Base-by-base conservation (phyloP, 2,797 vertebrate genomes). In the Acanthurus lineatus region DNA sequence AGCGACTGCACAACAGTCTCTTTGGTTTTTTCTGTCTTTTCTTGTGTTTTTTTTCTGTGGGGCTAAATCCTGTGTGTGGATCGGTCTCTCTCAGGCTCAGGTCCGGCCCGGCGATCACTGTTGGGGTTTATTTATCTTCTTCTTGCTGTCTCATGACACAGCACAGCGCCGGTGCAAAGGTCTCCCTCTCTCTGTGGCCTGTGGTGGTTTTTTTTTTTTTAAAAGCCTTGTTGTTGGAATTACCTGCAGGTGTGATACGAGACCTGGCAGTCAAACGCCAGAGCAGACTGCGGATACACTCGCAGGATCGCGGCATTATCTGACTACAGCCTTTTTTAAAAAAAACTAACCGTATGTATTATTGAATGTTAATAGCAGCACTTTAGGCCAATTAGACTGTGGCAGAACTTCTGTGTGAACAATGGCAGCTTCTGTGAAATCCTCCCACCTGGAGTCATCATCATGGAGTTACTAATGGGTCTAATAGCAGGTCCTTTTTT, bases 401-500 rank as follows among this genome's bases (percentile, higher is more conserved):
- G 77, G 76, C 68, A 77, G 81, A 76, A 73, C 0, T 64, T 60
- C 82, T 64, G 44, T 20, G 47, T 0, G 69, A 81, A 87, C 86
- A 89, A 88, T 86, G 79, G 80, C 68, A 48, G 69, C 22, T 63
- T 83, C 77, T 76, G 70, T 80, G 49, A 77, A 53, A 25, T 66
- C 74, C 88, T 82, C 92, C 88, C 79, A 92, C 91, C 60, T 81
- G 40, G 3, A 74, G 71, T 90, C 85, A 85, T 91, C 89, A 92
- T 54, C 56, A n/a, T 63, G 51, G 71, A 81, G 77, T 80, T 77
- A 61, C 70, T 71, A 72, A 92, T 83, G 87, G 87, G 48, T 58
- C 64, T 92, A 90, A 92, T 90, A 89, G 79, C 76, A 72, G 62
- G 44, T 63, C 76, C 79, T 62, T 81, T 68, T 25, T 38, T n/a